Conservation (phyloP, 2,888 invertebrate genomes). For the Shargacucullia verbasci region DNA sequence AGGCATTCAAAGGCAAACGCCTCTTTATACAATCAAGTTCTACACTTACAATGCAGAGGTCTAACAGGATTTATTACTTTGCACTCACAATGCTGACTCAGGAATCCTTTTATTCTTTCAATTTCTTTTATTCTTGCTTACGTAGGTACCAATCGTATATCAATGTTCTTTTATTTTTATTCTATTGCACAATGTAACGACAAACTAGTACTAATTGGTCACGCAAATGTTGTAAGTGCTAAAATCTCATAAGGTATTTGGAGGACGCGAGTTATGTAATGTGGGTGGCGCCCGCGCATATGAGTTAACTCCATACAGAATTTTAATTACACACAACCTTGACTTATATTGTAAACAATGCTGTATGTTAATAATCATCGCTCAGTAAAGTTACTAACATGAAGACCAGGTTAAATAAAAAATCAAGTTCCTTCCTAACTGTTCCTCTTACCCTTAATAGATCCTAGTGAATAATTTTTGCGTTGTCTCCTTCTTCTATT, state of each 20-base stretch:
- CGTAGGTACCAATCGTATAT: too few relatives aligned
- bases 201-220: conserved; percentile 52
- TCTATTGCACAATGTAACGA: conserved; percentile 40
- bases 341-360: conserved; percentile 42
- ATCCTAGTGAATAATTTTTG: too few relatives aligned
- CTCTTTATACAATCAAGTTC: conserved; percentile 32
- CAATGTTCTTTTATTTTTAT: conserved; percentile 27
- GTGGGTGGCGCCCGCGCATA: conserved; percentile 53
- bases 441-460: too few relatives aligned
- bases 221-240: conserved; percentile 60
- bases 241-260: conserved; percentile 60
- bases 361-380: conserved; percentile 18
- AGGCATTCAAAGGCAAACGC: conserved; percentile 4
- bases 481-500: too few relatives aligned
- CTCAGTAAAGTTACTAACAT: conserved; percentile 16
- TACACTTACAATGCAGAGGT: conserved; percentile 29
- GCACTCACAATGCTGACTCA: conserved; percentile 22
- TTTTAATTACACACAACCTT: conserved; percentile 46
- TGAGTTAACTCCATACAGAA: conserved; percentile 26
- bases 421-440: too few relatives aligned
- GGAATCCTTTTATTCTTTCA: conserved; percentile 20
- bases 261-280: conserved; percentile 64
- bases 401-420: neutral
- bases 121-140: conserved; percentile 7
- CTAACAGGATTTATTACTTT: conserved; percentile 41